Evolutionary conservation across 2,113 vertebrate genomes (phyloP).

Genomic region (Myocastor coypus): DNA sequence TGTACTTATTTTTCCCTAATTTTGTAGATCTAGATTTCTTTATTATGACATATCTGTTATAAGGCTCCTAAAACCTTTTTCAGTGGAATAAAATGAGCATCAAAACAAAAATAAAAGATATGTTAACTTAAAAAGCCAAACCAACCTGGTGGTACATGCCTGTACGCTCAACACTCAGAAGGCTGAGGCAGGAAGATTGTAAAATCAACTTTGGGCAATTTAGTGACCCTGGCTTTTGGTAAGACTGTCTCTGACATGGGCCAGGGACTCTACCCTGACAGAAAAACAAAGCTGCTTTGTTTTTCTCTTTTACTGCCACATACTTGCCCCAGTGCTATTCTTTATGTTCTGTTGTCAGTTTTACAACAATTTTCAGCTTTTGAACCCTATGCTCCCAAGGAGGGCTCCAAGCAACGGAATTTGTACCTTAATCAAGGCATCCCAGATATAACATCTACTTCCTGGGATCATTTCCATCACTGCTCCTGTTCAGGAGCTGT

Average conservation of each 20-base stretch:
- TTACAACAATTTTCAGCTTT: neutral
- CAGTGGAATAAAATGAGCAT: neutral
- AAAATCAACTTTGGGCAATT: neutral
- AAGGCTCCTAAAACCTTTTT: neutral
- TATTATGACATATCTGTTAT: neutral
- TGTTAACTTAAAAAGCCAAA: constrained; percentile 34
- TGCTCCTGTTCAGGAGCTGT: neutral
- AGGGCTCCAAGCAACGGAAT: neutral
- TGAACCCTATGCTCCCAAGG: neutral
- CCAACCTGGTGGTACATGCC: neutral
- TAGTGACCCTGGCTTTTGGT: neutral
- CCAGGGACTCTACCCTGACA: neutral
- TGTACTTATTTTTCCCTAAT: neutral
- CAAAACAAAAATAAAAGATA: neutral
- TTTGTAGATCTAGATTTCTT: neutral
- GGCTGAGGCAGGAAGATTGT: neutral
- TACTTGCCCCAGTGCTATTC: neutral
- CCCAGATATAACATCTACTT: neutral
- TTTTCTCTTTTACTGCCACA: neutral
- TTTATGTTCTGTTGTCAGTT: neutral
- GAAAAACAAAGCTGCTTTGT: neutral
- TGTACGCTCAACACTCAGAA: neutral
- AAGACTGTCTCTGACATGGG: neutral
- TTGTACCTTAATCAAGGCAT: neutral
- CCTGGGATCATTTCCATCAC: neutral